phyloP scores from a whole-genome alignment of 2,888 invertebrate genomes.

The Lagria hirta region DNA sequence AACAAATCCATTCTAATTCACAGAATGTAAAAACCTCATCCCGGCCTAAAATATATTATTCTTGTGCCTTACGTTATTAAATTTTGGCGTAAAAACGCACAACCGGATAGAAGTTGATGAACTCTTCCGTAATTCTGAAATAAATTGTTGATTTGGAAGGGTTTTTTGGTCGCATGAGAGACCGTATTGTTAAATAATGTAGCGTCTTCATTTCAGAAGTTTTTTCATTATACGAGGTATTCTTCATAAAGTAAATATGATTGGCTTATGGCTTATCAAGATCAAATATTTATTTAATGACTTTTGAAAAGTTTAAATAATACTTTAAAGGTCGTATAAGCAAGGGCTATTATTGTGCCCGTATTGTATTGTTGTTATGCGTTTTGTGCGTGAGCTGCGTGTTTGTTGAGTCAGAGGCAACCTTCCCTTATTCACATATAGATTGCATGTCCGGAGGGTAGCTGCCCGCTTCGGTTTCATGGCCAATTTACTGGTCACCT shows the following conservation, averaged over 20 bases:
- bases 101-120: slow-evolving; percentile 17
- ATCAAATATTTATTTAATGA: too few species aligned
- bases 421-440: slow-evolving; percentile 22
- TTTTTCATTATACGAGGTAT: slow-evolving; percentile 12
- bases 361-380: slow-evolving; percentile 7
- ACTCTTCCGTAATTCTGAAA: slow-evolving; percentile 17
- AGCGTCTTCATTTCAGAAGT: slow-evolving; percentile 7
- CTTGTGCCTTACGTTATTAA: slow-evolving; percentile 9
- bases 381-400: slow-evolving; percentile 18
- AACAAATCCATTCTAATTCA: slow-evolving; percentile 9
- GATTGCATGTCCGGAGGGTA: slow-evolving; percentile 19
- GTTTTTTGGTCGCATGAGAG: slow-evolving; percentile 13
- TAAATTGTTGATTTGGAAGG: slow-evolving; percentile 22
- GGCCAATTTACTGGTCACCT: slow-evolving; percentile 33
- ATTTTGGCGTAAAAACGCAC: slow-evolving; percentile 11
- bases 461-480: slow-evolving; percentile 28
- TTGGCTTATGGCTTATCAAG: slow-evolving; percentile 12
- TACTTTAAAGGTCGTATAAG: too few species aligned
- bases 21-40: slow-evolving; percentile 9
- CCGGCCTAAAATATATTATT: slow-evolving; percentile 3
- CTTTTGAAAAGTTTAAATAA: too few species aligned
- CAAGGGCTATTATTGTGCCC: too few species aligned
- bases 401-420: slow-evolving; percentile 4
- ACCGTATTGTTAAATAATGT: slow-evolving; percentile 15
- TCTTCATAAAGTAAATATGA: slow-evolving; percentile 12